Base-by-base conservation (phyloP, 1,140 invertebrate genomes). In the Drosophila watanabei region DNA sequence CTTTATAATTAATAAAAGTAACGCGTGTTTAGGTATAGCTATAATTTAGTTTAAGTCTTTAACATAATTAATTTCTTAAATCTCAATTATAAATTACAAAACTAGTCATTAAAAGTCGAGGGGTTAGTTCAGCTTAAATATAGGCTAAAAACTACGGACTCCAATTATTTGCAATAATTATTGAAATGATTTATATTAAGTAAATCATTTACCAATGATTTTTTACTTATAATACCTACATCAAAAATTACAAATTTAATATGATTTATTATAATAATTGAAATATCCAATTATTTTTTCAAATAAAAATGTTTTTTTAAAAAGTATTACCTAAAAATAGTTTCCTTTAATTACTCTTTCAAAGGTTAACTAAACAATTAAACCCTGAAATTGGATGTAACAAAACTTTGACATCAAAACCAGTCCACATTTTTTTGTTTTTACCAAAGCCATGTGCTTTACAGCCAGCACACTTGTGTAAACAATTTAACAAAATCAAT, bases 401-500 rank as follows among this genome's bases (percentile, higher is more conserved):
- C 24, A 28, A 49, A 45, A 16, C 28, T 16, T 2, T 11, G 0
- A 33, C 30, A 45, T 24, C 5, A 57, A 37, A 2, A 1, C 18
- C 7, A 5, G 13, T 1, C 8, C 13, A 20, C 0, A 33, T 2
- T 52, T 10, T 30, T 7, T 18, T 10, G 4, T 18, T 43, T 18
- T 48, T 49, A 11, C 18, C 20, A 32, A 35, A 51, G 4, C 48
- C 35, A 59, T 37, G 54, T 48, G 49, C 75, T 62, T 39, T 35
- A 24, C 70, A 54, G 11, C 49, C 45, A 30, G 18, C 14, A 51
- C n/a, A 28, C 45, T 51, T 73, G 56, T 60, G 69, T 52, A 28
- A 73, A 73, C 70, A 72, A 51, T 73, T 73, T 73, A 60, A 73
- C 54, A 61, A 24, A 60, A 73, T 73, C 69, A 71, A 73, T 61